Percentiles rank a stretch among this genome's conserved stretches.
Conservation (phyloP, 2,888 invertebrate species). For the Hypercompe scribonia region DNA sequence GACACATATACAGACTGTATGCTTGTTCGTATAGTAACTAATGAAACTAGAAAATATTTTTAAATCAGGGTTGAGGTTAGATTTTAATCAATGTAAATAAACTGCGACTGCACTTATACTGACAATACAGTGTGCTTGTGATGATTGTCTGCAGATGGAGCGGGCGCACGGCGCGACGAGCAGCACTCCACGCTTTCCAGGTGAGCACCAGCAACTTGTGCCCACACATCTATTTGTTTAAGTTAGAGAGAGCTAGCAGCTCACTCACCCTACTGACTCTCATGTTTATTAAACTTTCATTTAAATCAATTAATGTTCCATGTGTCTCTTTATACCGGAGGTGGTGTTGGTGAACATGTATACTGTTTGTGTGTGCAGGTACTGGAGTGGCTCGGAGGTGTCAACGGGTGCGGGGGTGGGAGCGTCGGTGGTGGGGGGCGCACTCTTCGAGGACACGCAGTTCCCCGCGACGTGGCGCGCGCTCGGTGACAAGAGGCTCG, state of each 20-base stretch:
- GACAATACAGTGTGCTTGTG: background rate
- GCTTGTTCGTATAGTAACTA: too few species aligned
- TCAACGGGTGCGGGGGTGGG: constrained; percentile 76
- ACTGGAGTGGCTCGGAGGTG: constrained; percentile 57
- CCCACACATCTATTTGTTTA: background rate
- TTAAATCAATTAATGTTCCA: background rate
- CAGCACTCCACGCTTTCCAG: constrained; percentile 63
- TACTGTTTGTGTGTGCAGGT: constrained; percentile 44
- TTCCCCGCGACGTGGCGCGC: constrained; percentile 57
- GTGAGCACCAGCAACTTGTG: constrained; percentile 36
- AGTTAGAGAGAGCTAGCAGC: background rate
- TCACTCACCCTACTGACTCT: background rate
- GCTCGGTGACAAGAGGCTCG: constrained; percentile 82
- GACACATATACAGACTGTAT: too few species aligned
- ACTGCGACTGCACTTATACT: too few species aligned
- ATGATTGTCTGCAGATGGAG: constrained; percentile 46
- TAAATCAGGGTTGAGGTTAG: too few species aligned
- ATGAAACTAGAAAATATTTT: too few species aligned
- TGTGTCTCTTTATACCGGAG: background rate
- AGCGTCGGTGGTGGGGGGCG: constrained; percentile 84
- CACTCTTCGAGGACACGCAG: constrained; percentile 75
- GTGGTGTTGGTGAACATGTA: background rate
- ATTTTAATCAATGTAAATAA: too few species aligned
- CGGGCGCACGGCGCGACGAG: constrained; percentile 53
- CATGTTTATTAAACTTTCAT: background rate